Evolutionary conservation across 2,888 invertebrate genomes (phyloP).

Genomic region (Limnephilus auricula): DNA sequence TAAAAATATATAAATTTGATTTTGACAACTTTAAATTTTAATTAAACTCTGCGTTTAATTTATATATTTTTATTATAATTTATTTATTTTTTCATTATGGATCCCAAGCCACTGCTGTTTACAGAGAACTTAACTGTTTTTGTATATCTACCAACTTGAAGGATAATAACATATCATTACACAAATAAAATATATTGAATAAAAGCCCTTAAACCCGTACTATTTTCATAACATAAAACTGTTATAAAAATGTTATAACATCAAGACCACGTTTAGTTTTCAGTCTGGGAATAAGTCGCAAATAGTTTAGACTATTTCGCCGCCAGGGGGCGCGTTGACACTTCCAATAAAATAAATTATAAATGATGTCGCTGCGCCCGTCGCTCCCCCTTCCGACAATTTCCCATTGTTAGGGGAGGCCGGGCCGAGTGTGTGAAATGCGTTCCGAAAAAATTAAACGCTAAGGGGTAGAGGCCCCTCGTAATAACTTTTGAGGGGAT

Average conservation of each 20-base stretch:
- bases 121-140: no score
- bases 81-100: no score
- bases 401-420: conserved; percentile 49
- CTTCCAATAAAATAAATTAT: conserved; percentile 67
- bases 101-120: no score
- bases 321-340: conserved; percentile 63
- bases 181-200: neutral
- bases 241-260: neutral
- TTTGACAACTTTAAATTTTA: no score
- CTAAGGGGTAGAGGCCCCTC: conserved; percentile 61
- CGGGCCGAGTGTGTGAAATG: conserved; percentile 66
- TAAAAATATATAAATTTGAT: no score
- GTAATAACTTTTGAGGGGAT: conserved; percentile 66
- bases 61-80: no score
- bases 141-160: neutral
- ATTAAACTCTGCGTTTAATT: no score
- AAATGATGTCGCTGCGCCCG: conserved; percentile 63
- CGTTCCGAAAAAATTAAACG: conserved; percentile 66
- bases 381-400: conserved; percentile 53
- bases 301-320: conserved; percentile 54
- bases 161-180: neutral
- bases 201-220: neutral
- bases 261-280: neutral
- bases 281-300: neutral
- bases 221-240: neutral